Evolutionary conservation across 2,113 vertebrate genomes (phyloP), one percentile per base, ranked within the genome.

Genomic region (Tachysurus fulvidraco): DNA sequence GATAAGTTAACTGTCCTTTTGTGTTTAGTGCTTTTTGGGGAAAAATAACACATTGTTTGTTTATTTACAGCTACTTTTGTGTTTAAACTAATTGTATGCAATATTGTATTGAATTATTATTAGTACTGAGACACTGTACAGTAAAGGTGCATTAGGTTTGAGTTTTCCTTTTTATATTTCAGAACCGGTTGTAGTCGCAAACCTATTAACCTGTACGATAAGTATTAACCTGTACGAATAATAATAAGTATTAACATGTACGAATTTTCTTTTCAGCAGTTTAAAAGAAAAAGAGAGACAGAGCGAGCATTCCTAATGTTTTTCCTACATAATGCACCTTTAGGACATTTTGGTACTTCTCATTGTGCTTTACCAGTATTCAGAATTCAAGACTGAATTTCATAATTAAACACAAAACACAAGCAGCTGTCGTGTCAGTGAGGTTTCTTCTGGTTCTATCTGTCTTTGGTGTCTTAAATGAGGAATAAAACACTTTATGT

Each of bases 1-100:
- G 10, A 52, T 59, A 78, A 55, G 83, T 55, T 80, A 81, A 81
- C 30, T 28, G 50, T 81, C 62, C 62, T 73, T 83, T 69, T 28
- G 41, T 89, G 88, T 90, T 90, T 81, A 81, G 81, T 69, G 65
- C 65, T 67, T 46, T 59, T 67, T 85, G 17, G 36, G 17, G 41
- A 19, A 21, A 2, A 41, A 3, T 1, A 69, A 2, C 0, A 12
- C 23, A 50, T 5, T 25, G 73, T 83, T 78, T 84, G 46, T 23
- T 76, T 46, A 41, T 25, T 57, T 23, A 14, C 50, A 44, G 30
- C 67, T 55, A 36, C 36, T 55, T 83, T 55, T 73, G 28, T 41
- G 3, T 13, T 36, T 57, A 69, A 23, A 64, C 50, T 11, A 21
- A 65, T 0, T 9, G 21, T 84, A 28, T 59, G 60, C 36, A 64